Base-by-base conservation (phyloP, 2,888 invertebrate genomes). In the Heliconius charithonia region DNA sequence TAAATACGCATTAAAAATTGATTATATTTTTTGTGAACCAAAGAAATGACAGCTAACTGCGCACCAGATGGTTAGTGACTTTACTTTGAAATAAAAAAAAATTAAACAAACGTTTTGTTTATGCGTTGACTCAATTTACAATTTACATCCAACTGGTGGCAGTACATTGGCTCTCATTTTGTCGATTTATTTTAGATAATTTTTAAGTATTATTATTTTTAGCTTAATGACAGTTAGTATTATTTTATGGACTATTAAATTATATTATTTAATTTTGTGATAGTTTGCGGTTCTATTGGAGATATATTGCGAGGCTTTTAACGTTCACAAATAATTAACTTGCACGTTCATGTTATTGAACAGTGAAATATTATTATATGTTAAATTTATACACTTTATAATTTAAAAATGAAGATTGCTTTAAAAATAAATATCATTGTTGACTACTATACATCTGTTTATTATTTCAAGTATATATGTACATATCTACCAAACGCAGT, bases 401-500 rank as follows among this genome's bases (percentile, higher is more conserved):
- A 87, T 86, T 88, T 85, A 88, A 90, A 85, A 89, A 86, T 88
- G 89, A 84, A 89, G 88, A 89, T 90, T 90, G 90, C 89, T 92
- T 92, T 87, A 88, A 91, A 59, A 94, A 94, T 94, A 94, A 94
- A 94, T 94, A 94, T 93, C 88, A 92, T 91, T 94, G 94, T 94
- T 94, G 92, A 93, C 90, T 87, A 90, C 83, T 83, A 80, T 19
- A n/a, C 16, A 69, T 69, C 32, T 72, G 22, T 72, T 59, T 72
- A 32, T 72, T 59, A 59, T 72, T 72, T 51, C 7, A 56, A 29
- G 13, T n/a, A 1, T 29, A 59, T 7, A 22, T 65, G n/a, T n/a
- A n/a, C n/a, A n/a, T n/a, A n/a, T n/a, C n/a, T n/a, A n/a, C n/a
- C n/a, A n/a, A n/a, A n/a, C n/a, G n/a, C n/a, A n/a, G n/a, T n/a